Conservation (phyloP, 1,140 invertebrate species). For the Eufriesea mexicana region DNA sequence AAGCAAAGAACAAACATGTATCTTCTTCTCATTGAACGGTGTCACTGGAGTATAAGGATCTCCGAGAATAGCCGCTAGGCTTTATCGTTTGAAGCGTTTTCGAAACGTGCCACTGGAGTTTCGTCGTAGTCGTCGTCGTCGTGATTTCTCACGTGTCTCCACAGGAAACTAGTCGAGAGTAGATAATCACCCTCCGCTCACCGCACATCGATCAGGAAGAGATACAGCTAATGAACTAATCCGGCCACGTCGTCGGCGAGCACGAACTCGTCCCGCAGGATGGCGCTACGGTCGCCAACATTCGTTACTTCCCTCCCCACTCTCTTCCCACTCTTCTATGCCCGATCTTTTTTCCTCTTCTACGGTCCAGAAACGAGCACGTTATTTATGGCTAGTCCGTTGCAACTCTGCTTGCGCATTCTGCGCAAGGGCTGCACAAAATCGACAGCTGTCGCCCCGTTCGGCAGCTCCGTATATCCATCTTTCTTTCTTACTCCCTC, state of each 20-base stretch:
- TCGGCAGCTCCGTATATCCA: conserved; percentile 68
- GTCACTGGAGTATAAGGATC: neutral
- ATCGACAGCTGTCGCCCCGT: conserved; percentile 70
- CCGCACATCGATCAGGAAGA: conserved; percentile 67
- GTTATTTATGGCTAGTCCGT: conserved; percentile 70
- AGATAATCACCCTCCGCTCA: conserved; percentile 63
- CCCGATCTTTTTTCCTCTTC: conserved; percentile 24
- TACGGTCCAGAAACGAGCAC: conserved; percentile 67
- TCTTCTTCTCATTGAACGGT: neutral
- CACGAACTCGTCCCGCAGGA: conserved; percentile 60
- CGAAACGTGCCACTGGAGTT: conserved; percentile 5
- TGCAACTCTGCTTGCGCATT: conserved; percentile 66
- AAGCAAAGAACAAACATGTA: neutral
- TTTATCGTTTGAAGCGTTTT: neutral
- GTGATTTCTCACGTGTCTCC: conserved; percentile 62
- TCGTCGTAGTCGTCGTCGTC: conserved; percentile 11
- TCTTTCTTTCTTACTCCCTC: conserved; percentile 34
- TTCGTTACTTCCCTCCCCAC: conserved; percentile 34
- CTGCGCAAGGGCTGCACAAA: conserved; percentile 67
- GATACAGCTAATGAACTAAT: conserved; percentile 74
- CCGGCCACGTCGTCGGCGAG: conserved; percentile 64
- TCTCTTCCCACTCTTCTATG: neutral
- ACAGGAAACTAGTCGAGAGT: conserved; percentile 48
- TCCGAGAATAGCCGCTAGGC: neutral
- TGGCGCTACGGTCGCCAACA: conserved; percentile 1